Base-by-base conservation (phyloP, 2,113 vertebrate genomes). In the Scolopax mira region DNA sequence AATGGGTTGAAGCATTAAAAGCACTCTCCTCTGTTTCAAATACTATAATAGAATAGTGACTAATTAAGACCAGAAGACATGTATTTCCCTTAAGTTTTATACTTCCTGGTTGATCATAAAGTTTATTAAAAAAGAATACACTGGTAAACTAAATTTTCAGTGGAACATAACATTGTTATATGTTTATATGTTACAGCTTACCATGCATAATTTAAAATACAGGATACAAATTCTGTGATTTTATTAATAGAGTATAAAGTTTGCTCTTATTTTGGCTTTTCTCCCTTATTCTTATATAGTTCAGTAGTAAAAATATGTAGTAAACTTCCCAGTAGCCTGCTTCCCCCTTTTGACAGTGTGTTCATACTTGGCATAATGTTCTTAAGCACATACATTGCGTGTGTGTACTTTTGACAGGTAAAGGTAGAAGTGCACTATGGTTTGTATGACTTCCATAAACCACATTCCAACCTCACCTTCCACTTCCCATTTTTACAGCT, bases 1-100 rank as follows among this genome's bases (percentile, higher is more conserved):
- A 98, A 98, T 97, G 97, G 97, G 89, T 97, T 97, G 94, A 97
- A 96, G 97, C 85, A 88, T 88, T 98, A 97, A 97, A 97, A 95
- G 77, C 78, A 91, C 85, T 94, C 95, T 83, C 57, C 72, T 74
- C 73, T 69, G 84, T 58, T 93, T 95, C 87, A 91, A 96, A 60
- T 94, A 69, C 69, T 77, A 75, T 69, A 95, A 93, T 24, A 96
- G 86, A 91, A 95, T 93, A 94, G 74, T 28, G 86, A 64, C 86
- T 97, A 97, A 97, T 94, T 96, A 93, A 96, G 94, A 96, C 89
- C 97, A 97, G 96, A 86, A 96, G 77, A 96, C 85, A 37, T 6
- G 25, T 77, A 93, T 91, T 96, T 94, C 89, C 95, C 60, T 78
- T 16, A 67, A 73, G 72, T 79, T 93, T 94, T 97, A 85, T 75